Percentiles rank a stretch among this genome's conserved stretches.
These are phyloP conservation scores for Variabilichromis moorii DNA, from an alignment of 2,113 vertebrate species.

Conservation along the genomic window DNA sequence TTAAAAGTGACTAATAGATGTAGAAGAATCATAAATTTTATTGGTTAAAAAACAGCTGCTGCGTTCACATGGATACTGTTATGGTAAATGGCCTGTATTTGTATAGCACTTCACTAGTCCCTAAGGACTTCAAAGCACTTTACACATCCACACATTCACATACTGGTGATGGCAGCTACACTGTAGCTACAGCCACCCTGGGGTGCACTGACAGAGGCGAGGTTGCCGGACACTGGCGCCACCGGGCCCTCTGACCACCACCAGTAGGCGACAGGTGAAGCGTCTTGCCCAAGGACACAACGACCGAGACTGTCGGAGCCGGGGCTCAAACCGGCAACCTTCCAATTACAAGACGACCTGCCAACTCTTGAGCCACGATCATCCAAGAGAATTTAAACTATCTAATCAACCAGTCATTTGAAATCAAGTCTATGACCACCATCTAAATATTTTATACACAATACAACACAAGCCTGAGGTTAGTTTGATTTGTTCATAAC, in stretches of 20 bases:
- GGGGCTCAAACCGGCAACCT: rapidly evolving
- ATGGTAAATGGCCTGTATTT: background rate
- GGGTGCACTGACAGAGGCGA: rapidly evolving
- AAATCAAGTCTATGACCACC: background rate
- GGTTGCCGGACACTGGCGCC: rapidly evolving
- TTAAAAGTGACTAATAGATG: background rate
- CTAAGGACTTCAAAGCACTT: rapidly evolving
- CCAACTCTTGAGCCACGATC: rapidly evolving
- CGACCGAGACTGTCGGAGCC: rapidly evolving
- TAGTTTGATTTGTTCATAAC: background rate
- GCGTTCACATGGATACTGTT: background rate
- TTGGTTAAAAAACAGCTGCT: rapidly evolving
- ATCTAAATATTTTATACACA: background rate
- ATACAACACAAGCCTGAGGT: background rate
- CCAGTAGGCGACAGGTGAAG: rapidly evolving
- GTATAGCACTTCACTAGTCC: background rate
- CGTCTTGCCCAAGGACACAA: rapidly evolving
- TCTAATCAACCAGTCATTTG: background rate
- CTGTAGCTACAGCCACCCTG: background rate
- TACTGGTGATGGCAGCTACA: background rate
- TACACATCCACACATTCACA: too few species aligned
- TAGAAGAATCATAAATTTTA: rapidly evolving
- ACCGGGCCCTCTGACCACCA: background rate
- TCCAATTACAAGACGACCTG: rapidly evolving
- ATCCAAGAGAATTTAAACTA: background rate